These are phyloP conservation scores for Perithous albicinctus DNA, from an alignment of 2,888 invertebrate species.

Conservation along the genomic window DNA sequence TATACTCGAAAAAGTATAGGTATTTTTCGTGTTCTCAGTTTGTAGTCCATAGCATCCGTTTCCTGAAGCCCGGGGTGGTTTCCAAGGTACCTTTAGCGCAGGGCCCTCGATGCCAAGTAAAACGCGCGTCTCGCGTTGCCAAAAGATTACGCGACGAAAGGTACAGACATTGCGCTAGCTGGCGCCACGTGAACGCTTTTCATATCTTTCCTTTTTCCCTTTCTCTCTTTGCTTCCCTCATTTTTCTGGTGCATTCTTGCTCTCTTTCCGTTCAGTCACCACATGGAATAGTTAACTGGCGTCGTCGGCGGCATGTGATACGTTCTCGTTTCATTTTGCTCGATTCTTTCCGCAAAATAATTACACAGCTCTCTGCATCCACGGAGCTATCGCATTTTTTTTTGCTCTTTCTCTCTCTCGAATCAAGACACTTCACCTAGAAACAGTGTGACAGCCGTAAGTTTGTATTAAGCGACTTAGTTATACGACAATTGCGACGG, in stretches of 20 bases:
- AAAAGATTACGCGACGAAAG: constrained; percentile 68
- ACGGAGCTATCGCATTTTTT: constrained; percentile 4
- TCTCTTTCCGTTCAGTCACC: constrained; percentile 35
- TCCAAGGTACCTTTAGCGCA: constrained; percentile 22
- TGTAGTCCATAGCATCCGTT: constrained; percentile 55
- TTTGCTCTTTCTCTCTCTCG: constrained; percentile 5
- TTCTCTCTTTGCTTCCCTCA: neutral
- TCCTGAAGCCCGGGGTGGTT: constrained; percentile 42
- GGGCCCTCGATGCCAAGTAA: constrained; percentile 55
- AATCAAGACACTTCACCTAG: constrained; percentile 15
- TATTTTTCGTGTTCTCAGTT: constrained; percentile 48
- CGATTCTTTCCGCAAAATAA: constrained; percentile 49
- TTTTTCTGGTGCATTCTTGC: constrained; percentile 22
- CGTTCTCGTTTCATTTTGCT: constrained; percentile 35
- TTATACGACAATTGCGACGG: constrained; percentile 58
- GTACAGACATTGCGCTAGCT: constrained; percentile 52
- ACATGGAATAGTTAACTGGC: constrained; percentile 48
- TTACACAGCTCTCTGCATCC: constrained; percentile 48
- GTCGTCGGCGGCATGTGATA: constrained; percentile 18
- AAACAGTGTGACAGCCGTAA: constrained; percentile 38
- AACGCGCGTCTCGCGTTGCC: constrained; percentile 60
- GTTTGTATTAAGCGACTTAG: constrained; percentile 60
- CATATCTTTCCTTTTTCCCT: constrained; percentile 29
- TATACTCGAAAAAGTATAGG: neutral
- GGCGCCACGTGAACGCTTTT: constrained; percentile 69